Evolutionary conservation across 2,797 vertebrate species (phyloP).

Genomic region (Babyrousa celebensis): DNA sequence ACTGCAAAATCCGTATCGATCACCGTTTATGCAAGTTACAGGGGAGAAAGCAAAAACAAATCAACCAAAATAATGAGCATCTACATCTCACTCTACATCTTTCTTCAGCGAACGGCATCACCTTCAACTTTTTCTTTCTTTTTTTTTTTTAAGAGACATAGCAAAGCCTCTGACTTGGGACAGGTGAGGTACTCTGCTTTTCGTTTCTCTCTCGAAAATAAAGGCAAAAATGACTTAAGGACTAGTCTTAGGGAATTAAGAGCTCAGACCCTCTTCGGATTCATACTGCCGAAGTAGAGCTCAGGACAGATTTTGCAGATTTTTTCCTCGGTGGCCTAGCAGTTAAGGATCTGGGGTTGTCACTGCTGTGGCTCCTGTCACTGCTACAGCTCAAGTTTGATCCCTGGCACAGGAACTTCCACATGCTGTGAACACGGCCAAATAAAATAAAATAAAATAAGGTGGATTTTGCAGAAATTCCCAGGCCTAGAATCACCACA

Average conservation of each 20-base stretch:
- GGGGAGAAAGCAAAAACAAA: not conserved
- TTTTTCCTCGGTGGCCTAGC: no score
- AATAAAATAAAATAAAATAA: no score
- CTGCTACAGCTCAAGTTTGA: no score
- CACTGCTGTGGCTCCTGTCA: no score
- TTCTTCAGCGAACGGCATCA: not conserved
- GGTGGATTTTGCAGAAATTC: slow-evolving; percentile 29
- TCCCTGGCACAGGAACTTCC: no score
- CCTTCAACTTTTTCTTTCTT: not conserved
- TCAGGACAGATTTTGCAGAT: slow-evolving; percentile 23
- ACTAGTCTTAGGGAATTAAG: not conserved
- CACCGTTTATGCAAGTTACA: not conserved
- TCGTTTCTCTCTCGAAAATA: not conserved
- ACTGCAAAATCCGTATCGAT: not conserved
- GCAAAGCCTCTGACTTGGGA: not conserved
- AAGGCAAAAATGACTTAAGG: not conserved
- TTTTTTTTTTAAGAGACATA: slow-evolving; percentile 7
- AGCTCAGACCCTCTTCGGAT: not conserved
- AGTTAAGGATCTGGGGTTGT: no score
- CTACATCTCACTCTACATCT: not conserved
- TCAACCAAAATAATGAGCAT: not conserved
- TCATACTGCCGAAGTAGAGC: not conserved
- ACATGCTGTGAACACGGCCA: no score
- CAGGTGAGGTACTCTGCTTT: not conserved
- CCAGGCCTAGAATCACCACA: not conserved